phyloP scores from a whole-genome alignment of 2,113 vertebrate genomes.

The Spheniscus mendiculus region DNA sequence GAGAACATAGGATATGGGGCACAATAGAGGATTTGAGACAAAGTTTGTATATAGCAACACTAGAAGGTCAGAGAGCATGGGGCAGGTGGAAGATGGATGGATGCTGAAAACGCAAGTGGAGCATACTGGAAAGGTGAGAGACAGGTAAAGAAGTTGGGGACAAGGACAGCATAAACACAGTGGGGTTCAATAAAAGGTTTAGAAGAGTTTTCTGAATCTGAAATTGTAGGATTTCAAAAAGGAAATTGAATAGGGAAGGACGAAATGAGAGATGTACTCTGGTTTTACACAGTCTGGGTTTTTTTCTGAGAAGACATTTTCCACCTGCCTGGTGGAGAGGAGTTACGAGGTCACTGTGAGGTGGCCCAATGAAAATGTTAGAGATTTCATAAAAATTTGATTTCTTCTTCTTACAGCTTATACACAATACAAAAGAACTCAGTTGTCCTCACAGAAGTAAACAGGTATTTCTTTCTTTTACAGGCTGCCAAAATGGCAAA shows the following conservation, averaged over 20 bases:
- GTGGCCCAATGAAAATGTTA: not conserved
- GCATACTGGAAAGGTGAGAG: not conserved
- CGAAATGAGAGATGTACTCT: not conserved
- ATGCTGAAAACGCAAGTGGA: not conserved
- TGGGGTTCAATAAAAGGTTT: not conserved
- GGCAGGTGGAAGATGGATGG: not conserved
- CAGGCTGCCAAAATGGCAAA: slow-evolving; percentile 99
- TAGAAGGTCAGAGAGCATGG: not conserved
- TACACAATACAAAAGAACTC: slow-evolving; percentile 3
- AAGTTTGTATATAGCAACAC: not conserved
- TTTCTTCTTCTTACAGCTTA: not conserved
- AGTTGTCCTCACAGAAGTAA: slow-evolving; percentile 37
- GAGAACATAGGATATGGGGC: not conserved
- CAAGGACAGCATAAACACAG: not conserved
- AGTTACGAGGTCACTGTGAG: not conserved
- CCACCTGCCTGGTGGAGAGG: not conserved
- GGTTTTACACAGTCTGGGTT: not conserved
- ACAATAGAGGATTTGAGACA: not conserved
- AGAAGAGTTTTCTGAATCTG: not conserved
- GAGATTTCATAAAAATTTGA: not conserved
- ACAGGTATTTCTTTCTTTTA: slow-evolving; percentile 67
- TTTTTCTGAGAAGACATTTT: not conserved
- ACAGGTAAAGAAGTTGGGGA: not conserved
- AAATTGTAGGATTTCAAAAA: not conserved
- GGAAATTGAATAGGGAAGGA: not conserved